Evolutionary conservation across 2,797 vertebrate genomes (phyloP), one percentile per base, ranked within the genome.

Genomic region (Crotalus adamanteus): DNA sequence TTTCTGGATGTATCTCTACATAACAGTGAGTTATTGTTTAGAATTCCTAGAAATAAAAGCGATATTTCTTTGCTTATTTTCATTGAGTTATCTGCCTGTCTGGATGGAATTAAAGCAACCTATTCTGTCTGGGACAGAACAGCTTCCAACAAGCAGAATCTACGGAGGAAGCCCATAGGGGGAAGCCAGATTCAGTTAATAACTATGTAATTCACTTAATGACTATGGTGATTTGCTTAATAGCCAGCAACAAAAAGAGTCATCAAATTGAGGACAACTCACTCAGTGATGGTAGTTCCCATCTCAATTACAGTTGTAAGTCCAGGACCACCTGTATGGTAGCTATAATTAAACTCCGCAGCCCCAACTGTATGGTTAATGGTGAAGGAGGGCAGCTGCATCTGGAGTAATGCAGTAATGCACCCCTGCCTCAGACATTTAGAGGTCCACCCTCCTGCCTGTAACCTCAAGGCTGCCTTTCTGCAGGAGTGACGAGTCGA

Each of bases 401-500:
- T 51, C 55, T 11, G 56, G 56, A 78, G 37, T 11, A 53, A 53
- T 53, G 51, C 20, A 25, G 8, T 4, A 22, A 3, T 2, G 12
- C 59, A 26, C 26, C 37, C 26, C 20, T 42, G 6, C 25, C 55
- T n/a, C 2, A 28, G 7, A 2, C n/a, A 0, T 5, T 14, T 2
- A 31, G 55, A 7, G 22, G 2, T 6, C 31, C 12, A 20, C 7
- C 3, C 6, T 2, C 31, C 16, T 18, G n/a, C 22, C 42, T 7
- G 4, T 2, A 12, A 55, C 16, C 89, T 37, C 0, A 3, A 0
- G 31, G 4, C 69, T 85, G 26, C 42, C 87, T 0, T 3, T 9
- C 90, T 1, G 0, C 96, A 99, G 99, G 99, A 60, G 99, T 99
- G 92, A 99, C 98, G 0, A 99, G 98, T 92, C 98, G 99, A 37